A percentile compares a stretch with the other conserved stretches of the same genome.
Evolutionary conservation across 2,888 invertebrate species (phyloP).

Genomic region (Drosophila macrospina): DNA sequence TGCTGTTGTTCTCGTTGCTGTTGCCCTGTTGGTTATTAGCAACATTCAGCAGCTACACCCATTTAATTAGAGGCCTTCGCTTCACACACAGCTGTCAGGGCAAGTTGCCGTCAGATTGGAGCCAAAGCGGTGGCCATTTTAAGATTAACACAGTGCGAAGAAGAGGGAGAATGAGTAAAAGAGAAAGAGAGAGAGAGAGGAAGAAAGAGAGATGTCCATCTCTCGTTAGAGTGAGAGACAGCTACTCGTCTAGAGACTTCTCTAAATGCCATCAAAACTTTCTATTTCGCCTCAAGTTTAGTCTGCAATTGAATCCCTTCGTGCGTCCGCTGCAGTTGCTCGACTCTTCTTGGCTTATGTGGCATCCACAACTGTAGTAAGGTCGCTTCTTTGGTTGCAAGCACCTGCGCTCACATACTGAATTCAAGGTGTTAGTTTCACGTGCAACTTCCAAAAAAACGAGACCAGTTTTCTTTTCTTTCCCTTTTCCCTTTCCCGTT

Average conservation of each 20-base stretch:
- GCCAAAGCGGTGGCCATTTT: slow-evolving; percentile 15
- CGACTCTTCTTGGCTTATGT: slow-evolving; percentile 69
- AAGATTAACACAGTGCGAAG: not conserved
- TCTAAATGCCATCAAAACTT: slow-evolving; percentile 36
- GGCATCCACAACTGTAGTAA: slow-evolving; percentile 61
- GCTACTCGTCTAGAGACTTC: not conserved
- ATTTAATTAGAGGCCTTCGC: slow-evolving; percentile 69
- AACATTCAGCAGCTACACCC: slow-evolving; percentile 72
- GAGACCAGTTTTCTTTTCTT: slow-evolving; percentile 9
- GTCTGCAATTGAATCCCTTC: slow-evolving; percentile 31
- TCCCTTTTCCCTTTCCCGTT: not conserved
- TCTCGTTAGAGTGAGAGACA: too few relatives aligned
- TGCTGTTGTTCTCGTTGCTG: slow-evolving; percentile 34
- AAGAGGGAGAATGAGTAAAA: not conserved
- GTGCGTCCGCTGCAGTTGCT: slow-evolving; percentile 23
- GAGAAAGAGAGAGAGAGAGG: not conserved
- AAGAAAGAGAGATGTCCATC: not conserved
- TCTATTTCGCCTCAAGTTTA: slow-evolving; percentile 52
- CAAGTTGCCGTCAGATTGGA: slow-evolving; percentile 38
- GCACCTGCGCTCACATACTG: slow-evolving; percentile 53
- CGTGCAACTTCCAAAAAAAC: slow-evolving; percentile 15
- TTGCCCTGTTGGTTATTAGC: slow-evolving; percentile 64
- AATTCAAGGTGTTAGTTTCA: slow-evolving; percentile 28
- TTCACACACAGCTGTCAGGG: slow-evolving; percentile 54
- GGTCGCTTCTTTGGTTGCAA: slow-evolving; percentile 64